Percentiles rank a stretch among this genome's conserved stretches.
Evolutionary conservation across 2,797 vertebrate species (phyloP).

Genomic region (Hyperoplus immaculatus): DNA sequence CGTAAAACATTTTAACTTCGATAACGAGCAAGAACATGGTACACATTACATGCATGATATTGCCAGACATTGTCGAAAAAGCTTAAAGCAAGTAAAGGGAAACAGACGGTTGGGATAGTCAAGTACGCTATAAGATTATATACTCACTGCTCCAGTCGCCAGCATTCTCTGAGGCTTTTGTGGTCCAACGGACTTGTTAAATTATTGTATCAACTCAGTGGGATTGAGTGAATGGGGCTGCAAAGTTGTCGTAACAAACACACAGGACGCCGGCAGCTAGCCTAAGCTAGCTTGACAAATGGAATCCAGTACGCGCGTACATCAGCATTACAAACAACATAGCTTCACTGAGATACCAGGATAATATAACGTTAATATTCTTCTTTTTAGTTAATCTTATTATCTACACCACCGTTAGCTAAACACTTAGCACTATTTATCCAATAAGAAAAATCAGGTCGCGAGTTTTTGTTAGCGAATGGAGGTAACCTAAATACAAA

Average conservation of each 20-base stretch:
- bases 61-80: background rate
- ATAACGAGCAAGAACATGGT: background rate
- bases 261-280: slow-evolving; percentile 38
- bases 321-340: slow-evolving; percentile 10
- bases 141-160: slow-evolving; percentile 87
- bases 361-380: background rate
- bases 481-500: slow-evolving; percentile 24
- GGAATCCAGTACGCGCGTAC: slow-evolving; percentile 1
- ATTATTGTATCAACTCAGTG: background rate
- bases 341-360: background rate
- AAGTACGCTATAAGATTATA: background rate
- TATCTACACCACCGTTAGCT: background rate
- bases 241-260: slow-evolving; percentile 23
- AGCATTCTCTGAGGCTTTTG: slow-evolving; percentile 77
- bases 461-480: background rate
- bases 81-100: background rate
- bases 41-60: background rate
- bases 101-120: background rate
- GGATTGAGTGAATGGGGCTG: background rate
- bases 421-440: background rate
- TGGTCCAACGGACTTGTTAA: slow-evolving; percentile 28
- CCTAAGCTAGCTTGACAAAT: slow-evolving; percentile 47
- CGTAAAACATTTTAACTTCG: background rate
- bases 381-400: background rate
- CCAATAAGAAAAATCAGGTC: background rate